Percentiles rank a stretch among this genome's conserved stretches.
Evolutionary conservation across 2,888 invertebrate genomes (phyloP).

Genomic region (Allacma fusca): DNA sequence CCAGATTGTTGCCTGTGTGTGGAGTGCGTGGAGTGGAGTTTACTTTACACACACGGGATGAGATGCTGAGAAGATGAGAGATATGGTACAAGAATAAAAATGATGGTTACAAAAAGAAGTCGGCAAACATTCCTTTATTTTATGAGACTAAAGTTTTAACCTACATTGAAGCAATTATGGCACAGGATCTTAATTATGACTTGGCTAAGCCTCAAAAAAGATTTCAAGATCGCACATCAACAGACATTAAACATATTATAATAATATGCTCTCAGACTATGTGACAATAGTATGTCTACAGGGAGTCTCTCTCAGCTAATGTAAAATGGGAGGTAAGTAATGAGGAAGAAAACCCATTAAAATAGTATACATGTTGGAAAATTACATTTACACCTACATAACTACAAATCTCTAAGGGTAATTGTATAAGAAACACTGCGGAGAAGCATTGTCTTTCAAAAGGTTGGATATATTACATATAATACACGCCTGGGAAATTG

Average conservation of each 20-base stretch:
- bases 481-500: not conserved
- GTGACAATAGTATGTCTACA: not conserved
- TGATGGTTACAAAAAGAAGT: not conserved
- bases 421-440: not conserved
- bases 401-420: not conserved
- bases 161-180: constrained; percentile 9
- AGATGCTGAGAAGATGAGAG: too few relatives aligned
- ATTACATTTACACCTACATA: not conserved
- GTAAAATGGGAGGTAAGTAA: not conserved
- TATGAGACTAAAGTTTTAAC: not conserved
- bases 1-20: too few relatives aligned
- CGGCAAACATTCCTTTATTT: constrained; percentile 1
- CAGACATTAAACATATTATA: not conserved
- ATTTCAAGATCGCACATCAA: constrained; percentile 1
- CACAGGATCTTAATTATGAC: constrained; percentile 7
- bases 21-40: too few relatives aligned
- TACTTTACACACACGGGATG: too few relatives aligned
- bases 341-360: not conserved
- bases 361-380: not conserved
- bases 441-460: not conserved
- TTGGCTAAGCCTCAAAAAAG: not conserved
- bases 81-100: not conserved
- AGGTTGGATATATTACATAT: not conserved
- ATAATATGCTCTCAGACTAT: too few relatives aligned
- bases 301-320: too few relatives aligned